These are phyloP conservation scores for Myiopsitta monachus DNA, from an alignment of 2,113 vertebrate genomes.

Conservation along the genomic window DNA sequence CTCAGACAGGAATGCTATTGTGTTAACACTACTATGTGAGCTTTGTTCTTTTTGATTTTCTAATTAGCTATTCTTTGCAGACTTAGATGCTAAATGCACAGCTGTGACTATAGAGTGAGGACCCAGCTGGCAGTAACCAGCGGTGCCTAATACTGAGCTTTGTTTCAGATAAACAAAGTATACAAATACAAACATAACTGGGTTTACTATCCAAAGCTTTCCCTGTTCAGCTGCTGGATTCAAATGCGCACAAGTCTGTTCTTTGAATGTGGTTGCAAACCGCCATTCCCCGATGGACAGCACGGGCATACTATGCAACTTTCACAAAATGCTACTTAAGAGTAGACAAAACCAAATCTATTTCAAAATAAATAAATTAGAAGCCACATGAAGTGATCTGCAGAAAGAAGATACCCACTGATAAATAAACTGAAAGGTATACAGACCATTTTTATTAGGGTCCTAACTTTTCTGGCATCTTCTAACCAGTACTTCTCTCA, in stretches of 20 bases:
- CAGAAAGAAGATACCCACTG: background rate
- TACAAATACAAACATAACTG: slow-evolving; percentile 68
- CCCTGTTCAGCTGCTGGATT: slow-evolving; percentile 49
- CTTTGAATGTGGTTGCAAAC: background rate
- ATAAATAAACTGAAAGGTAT: background rate
- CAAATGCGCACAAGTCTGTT: slow-evolving; percentile 41
- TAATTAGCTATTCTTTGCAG: slow-evolving; percentile 76
- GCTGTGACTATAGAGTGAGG: slow-evolving; percentile 70
- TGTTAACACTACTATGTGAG: slow-evolving; percentile 64
- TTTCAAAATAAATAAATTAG: background rate
- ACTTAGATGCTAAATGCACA: slow-evolving; percentile 70
- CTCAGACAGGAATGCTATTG: slow-evolving; percentile 76
- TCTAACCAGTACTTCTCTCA: background rate
- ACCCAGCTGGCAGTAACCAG: slow-evolving; percentile 81
- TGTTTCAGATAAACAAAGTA: slow-evolving; percentile 71
- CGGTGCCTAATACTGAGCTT: slow-evolving; percentile 77
- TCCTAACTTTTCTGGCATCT: background rate
- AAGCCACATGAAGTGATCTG: background rate
- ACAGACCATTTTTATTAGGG: background rate
- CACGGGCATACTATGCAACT: background rate
- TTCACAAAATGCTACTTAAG: background rate
- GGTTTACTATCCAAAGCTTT: slow-evolving; percentile 30
- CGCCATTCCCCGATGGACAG: background rate
- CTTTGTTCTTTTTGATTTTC: slow-evolving; percentile 72
- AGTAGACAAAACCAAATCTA: background rate